A percentile compares a stretch with the other conserved stretches of the same genome.
Evolutionary conservation across 2,797 vertebrate species (phyloP).

Genomic region (Pterois miles): DNA sequence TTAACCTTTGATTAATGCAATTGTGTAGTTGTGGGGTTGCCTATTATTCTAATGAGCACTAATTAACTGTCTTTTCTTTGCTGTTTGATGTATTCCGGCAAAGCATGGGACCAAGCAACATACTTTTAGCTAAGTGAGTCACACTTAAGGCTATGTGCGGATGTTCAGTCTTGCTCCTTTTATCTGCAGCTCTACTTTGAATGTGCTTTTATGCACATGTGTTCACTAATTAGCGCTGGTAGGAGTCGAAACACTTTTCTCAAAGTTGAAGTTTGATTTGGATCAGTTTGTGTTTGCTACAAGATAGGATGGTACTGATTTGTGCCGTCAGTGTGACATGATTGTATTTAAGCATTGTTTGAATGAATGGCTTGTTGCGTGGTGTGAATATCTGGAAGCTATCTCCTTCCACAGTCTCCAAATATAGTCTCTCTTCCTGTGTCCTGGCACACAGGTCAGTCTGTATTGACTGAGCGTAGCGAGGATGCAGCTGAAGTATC

Average conservation of each 20-base stretch:
- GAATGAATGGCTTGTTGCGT: slow-evolving; percentile 13
- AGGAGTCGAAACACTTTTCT: slow-evolving; percentile 47
- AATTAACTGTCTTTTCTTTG: slow-evolving; percentile 75
- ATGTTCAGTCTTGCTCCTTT: slow-evolving; percentile 61
- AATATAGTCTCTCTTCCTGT: background rate
- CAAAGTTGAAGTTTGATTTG: slow-evolving; percentile 23
- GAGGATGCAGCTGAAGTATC: background rate
- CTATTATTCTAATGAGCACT: slow-evolving; percentile 81
- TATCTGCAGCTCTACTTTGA: slow-evolving; percentile 60
- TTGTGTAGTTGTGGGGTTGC: slow-evolving; percentile 69
- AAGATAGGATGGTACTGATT: slow-evolving; percentile 27
- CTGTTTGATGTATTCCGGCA: slow-evolving; percentile 75
- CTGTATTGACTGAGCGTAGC: background rate
- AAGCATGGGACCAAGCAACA: slow-evolving; percentile 44
- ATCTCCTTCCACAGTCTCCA: background rate
- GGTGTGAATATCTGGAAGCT: background rate
- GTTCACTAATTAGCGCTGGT: slow-evolving; percentile 66
- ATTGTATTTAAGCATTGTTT: slow-evolving; percentile 4
- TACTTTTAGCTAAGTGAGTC: slow-evolving; percentile 66
- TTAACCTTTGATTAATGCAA: slow-evolving; percentile 80
- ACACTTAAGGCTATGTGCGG: slow-evolving; percentile 55
- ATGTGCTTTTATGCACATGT: slow-evolving; percentile 57
- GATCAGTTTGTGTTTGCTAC: slow-evolving; percentile 15
- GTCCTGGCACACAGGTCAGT: slow-evolving; percentile 19
- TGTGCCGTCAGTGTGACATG: background rate